phyloP scores from a whole-genome alignment of 2,888 invertebrate genomes.

The Pteria penguin region DNA sequence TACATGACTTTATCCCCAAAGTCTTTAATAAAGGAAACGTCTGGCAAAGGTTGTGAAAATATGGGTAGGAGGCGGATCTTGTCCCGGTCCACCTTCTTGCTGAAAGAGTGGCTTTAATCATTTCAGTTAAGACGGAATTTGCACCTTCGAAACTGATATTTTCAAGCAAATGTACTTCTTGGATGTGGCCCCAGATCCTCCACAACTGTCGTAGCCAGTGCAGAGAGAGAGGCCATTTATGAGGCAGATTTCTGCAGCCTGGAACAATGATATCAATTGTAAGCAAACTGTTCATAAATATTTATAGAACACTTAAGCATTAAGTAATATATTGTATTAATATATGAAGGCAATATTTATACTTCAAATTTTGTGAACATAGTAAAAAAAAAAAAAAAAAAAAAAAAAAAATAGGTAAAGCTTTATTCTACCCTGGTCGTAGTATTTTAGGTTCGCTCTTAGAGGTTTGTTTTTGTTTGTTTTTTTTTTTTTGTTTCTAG shows the following conservation, averaged over 20 bases:
- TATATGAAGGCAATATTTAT: not conserved
- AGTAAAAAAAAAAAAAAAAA: too few relatives aligned
- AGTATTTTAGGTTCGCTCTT: slow-evolving; percentile 11
- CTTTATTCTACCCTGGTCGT: slow-evolving; percentile 21
- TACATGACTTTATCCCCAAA: not conserved
- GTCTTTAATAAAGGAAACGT: not conserved
- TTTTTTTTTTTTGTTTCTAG: too few relatives aligned
- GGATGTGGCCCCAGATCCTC: not conserved
- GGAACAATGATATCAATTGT: not conserved
- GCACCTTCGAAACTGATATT: not conserved
- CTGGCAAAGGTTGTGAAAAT: not conserved
- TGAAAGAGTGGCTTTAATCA: not conserved
- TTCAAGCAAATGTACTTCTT: not conserved
- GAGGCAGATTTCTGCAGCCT: not conserved
- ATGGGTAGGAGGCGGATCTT: not conserved
- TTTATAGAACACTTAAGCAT: too few relatives aligned
- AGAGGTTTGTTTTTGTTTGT: too few relatives aligned
- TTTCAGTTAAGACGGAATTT: not conserved
- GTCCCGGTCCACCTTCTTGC: not conserved
- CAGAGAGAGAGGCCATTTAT: not conserved
- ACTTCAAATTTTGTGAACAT: not conserved
- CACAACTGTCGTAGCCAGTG: not conserved
- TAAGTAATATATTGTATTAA: too few relatives aligned
- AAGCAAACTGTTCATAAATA: not conserved
- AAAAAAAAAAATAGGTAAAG: not conserved